A percentile compares a stretch with the other conserved stretches of the same genome.
phyloP scores from a whole-genome alignment of 2,797 vertebrate species.

The Argya squamiceps region DNA sequence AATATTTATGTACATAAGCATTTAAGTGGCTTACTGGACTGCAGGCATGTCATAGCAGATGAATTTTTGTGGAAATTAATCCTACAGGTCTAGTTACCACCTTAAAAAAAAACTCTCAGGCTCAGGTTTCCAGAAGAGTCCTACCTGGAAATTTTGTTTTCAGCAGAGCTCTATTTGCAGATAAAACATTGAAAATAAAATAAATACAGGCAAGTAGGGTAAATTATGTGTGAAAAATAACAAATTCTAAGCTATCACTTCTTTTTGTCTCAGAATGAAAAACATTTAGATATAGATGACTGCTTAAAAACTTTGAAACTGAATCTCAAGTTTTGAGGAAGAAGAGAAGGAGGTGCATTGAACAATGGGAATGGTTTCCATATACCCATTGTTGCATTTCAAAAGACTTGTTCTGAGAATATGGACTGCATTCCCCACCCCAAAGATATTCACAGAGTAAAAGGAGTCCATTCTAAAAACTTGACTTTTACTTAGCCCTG shows the following conservation, averaged over 20 bases:
- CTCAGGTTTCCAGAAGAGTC: not conserved
- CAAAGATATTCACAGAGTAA: not conserved
- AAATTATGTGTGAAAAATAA: not conserved
- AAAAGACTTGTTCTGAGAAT: not conserved
- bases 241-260: not conserved
- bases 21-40: not conserved
- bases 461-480: not conserved
- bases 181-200: not conserved
- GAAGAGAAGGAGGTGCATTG: not conserved
- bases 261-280: not conserved
- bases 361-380: not conserved
- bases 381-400: not conserved
- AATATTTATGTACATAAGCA: not conserved
- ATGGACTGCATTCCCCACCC: not conserved
- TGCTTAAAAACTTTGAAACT: not conserved
- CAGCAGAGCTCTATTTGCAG: not conserved
- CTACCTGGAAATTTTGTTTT: not conserved
- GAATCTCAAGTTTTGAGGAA: not conserved
- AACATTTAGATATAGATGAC: accelerated
- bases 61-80: not conserved
- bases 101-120: not conserved
- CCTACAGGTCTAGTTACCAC: not conserved
- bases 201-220: not conserved
- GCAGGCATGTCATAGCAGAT: not conserved
- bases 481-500: not conserved